phyloP scores from a whole-genome alignment of 2,888 invertebrate genomes.

The Automeris io region DNA sequence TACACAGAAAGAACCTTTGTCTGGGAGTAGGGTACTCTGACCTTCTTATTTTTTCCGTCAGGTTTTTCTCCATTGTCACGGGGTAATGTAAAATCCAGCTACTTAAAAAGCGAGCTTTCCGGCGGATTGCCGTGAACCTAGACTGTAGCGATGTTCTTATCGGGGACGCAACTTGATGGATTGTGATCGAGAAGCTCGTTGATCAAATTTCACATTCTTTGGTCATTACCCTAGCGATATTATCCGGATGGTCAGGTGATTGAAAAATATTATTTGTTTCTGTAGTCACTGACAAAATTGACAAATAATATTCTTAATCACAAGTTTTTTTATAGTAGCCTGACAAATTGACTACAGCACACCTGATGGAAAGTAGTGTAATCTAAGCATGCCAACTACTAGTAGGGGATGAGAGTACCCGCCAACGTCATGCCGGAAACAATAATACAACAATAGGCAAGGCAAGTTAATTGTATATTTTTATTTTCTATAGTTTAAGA shows the following conservation, averaged over 20 bases:
- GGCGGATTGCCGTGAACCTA: slow-evolving; percentile 43
- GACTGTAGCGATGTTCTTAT: slow-evolving; percentile 35
- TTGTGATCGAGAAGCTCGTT: slow-evolving; percentile 65
- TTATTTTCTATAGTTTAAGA: too few relatives aligned
- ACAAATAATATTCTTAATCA: too few relatives aligned
- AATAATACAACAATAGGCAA: too few relatives aligned
- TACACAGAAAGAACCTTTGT: slow-evolving; percentile 69
- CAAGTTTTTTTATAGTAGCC: too few relatives aligned
- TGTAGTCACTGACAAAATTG: too few relatives aligned
- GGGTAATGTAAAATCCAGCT: slow-evolving; percentile 56
- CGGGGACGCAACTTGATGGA: slow-evolving; percentile 53
- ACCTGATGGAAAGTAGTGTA: too few relatives aligned
- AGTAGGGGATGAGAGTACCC: too few relatives aligned
- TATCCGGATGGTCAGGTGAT: slow-evolving; percentile 33
- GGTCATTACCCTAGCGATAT: slow-evolving; percentile 52
- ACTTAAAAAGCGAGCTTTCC: slow-evolving; percentile 50
- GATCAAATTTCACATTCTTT: slow-evolving; percentile 59
- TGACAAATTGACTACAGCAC: too few relatives aligned
- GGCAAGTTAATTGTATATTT: too few relatives aligned
- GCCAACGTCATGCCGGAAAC: too few relatives aligned
- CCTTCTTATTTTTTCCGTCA: slow-evolving; percentile 67
- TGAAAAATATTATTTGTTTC: slow-evolving; percentile 32
- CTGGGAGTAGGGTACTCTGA: slow-evolving; percentile 57
- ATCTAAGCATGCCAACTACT: too few relatives aligned
- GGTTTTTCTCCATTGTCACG: slow-evolving; percentile 59